Percentiles rank a stretch among this genome's conserved stretches.
Conservation (phyloP, 2,797 vertebrate species). For the Syncerus caffer region DNA sequence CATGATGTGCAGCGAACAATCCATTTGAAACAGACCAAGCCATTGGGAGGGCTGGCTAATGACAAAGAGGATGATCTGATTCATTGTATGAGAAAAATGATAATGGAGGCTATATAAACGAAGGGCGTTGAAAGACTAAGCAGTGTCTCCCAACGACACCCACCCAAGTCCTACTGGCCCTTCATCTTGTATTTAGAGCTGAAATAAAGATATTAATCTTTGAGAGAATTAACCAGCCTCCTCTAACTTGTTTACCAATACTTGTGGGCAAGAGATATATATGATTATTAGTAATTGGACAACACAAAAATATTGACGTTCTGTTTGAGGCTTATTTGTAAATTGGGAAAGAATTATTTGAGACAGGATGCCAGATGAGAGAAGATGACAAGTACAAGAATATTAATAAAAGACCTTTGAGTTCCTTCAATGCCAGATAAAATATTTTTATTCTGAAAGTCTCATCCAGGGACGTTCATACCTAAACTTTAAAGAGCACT, state of each 20-base stretch:
- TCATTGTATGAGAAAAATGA: constrained; percentile 50
- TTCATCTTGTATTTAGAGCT: neutral
- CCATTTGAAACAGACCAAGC: constrained; percentile 45
- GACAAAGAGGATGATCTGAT: constrained; percentile 51
- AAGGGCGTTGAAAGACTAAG: neutral
- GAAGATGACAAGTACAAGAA: neutral
- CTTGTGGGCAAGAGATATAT: neutral
- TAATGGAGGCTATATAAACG: constrained; percentile 22
- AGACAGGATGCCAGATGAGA: neutral
- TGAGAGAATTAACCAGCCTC: neutral
- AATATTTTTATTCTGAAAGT: constrained; percentile 41
- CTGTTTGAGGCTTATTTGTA: neutral
- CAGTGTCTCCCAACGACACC: neutral
- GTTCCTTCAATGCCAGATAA: neutral
- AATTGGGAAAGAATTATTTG: neutral
- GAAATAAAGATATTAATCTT: constrained; percentile 35
- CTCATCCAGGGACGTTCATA: neutral
- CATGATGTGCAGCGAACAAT: constrained; percentile 58
- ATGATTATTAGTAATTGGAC: neutral
- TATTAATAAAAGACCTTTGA: neutral
- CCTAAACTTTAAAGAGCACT: neutral
- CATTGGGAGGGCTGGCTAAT: constrained; percentile 66
- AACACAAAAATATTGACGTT: neutral
- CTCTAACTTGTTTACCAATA: neutral
- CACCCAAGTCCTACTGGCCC: neutral